Evolutionary conservation across 1,140 invertebrate species (phyloP).

Genomic region (Drosophila azteca): DNA sequence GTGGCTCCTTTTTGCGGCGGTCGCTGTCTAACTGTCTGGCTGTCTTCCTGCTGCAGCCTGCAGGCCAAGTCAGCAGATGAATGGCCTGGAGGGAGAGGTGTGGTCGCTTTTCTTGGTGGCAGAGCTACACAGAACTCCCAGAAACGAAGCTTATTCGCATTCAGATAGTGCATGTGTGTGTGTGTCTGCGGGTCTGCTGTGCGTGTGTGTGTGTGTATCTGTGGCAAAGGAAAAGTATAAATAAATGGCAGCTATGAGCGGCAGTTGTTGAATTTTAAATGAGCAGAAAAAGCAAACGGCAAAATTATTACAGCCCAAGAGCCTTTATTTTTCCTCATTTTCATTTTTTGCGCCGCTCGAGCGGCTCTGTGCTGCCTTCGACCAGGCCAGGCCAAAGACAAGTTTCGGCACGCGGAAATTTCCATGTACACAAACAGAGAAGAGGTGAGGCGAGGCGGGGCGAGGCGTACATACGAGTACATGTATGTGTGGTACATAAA

Average conservation of each 20-base stretch:
- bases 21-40: slow-evolving; percentile 12
- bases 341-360: slow-evolving; percentile 26
- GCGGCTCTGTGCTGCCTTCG: slow-evolving; percentile 19
- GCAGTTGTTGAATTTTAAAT: slow-evolving; percentile 81
- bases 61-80: slow-evolving; percentile 1
- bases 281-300: slow-evolving; percentile 74
- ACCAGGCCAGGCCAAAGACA: slow-evolving; percentile 69
- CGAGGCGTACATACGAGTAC: not conserved
- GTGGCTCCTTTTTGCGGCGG: slow-evolving; percentile 49
- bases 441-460: not conserved
- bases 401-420: slow-evolving; percentile 70
- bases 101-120: slow-evolving; percentile 22
- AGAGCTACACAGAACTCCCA: slow-evolving; percentile 28
- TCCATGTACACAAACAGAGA: slow-evolving; percentile 51
- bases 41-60: slow-evolving; percentile 23
- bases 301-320: slow-evolving; percentile 76
- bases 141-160: slow-evolving; percentile 77
- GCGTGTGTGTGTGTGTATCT: slow-evolving; percentile 31
- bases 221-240: slow-evolving; percentile 28
- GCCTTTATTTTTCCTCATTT: slow-evolving; percentile 44
- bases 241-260: slow-evolving; percentile 62
- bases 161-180: slow-evolving; percentile 60
- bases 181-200: not conserved
- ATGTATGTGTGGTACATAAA: slow-evolving; percentile 25
- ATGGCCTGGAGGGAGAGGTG: not conserved